A percentile compares a stretch with the other conserved stretches of the same genome.
These are phyloP conservation scores for Ramphastos sulfuratus DNA, from an alignment of 2,113 vertebrate genomes.

Conservation along the genomic window DNA sequence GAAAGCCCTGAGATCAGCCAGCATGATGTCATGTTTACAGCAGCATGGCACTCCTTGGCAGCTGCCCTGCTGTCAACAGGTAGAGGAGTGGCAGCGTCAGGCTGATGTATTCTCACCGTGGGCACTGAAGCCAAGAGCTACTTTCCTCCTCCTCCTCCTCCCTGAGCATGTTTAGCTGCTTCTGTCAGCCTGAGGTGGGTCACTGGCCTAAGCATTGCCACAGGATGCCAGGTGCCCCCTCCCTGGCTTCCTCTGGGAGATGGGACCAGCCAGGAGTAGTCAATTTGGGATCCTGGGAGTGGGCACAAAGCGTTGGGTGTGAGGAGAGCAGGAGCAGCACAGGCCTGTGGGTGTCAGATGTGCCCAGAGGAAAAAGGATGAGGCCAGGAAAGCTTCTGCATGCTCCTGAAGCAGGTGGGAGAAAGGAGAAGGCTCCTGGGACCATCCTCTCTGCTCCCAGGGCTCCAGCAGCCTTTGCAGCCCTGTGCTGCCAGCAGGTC, in stretches of 20 bases:
- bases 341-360: background rate
- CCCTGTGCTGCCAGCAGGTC: background rate
- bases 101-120: background rate
- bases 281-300: background rate
- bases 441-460: background rate
- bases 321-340: fast-evolving
- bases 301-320: background rate
- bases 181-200: background rate
- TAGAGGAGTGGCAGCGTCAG: background rate
- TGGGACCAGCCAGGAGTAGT: background rate
- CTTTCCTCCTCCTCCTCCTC: background rate
- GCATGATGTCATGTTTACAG: background rate
- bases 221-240: background rate
- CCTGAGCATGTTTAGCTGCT: background rate
- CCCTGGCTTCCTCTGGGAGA: background rate
- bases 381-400: background rate
- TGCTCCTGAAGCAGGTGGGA: background rate
- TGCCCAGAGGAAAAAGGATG: background rate
- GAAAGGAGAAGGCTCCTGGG: background rate
- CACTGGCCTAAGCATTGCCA: background rate
- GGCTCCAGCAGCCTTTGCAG: background rate
- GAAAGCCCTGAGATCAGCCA: background rate
- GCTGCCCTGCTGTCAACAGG: background rate
- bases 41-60: background rate
- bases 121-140: background rate